Evolutionary conservation across 2,797 vertebrate genomes (phyloP).

Genomic region (Arremon aurantiirostris): DNA sequence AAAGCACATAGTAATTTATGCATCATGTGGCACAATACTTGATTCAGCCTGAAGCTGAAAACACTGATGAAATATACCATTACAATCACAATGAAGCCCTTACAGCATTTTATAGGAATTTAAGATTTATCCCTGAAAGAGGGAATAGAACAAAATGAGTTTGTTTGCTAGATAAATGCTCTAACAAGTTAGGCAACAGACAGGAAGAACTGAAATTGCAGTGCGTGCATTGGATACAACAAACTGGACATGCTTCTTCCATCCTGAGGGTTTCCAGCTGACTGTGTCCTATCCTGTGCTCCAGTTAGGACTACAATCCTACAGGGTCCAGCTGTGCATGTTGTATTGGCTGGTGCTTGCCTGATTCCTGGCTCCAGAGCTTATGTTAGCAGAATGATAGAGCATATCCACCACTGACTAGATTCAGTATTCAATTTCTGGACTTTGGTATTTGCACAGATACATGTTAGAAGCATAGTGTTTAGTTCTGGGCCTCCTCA

Average conservation of each 20-base stretch:
- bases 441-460: background rate
- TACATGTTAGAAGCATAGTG: background rate
- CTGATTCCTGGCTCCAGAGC: background rate
- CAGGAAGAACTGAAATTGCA: background rate
- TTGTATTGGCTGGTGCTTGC: accelerated
- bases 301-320: background rate
- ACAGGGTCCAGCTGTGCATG: accelerated
- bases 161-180: background rate
- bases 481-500: background rate
- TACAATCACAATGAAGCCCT: background rate
- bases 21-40: background rate
- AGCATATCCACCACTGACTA: background rate
- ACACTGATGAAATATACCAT: background rate
- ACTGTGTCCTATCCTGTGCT: background rate
- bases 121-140: background rate
- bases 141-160: background rate
- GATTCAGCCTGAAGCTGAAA: background rate
- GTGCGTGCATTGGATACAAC: background rate
- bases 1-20: background rate
- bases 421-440: background rate
- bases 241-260: background rate
- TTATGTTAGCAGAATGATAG: background rate
- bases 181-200: background rate
- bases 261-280: background rate
- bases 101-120: background rate